A percentile compares a stretch with the other conserved stretches of the same genome.
Evolutionary conservation across 2,888 invertebrate genomes (phyloP).

Genomic region (Merodon equestris): DNA sequence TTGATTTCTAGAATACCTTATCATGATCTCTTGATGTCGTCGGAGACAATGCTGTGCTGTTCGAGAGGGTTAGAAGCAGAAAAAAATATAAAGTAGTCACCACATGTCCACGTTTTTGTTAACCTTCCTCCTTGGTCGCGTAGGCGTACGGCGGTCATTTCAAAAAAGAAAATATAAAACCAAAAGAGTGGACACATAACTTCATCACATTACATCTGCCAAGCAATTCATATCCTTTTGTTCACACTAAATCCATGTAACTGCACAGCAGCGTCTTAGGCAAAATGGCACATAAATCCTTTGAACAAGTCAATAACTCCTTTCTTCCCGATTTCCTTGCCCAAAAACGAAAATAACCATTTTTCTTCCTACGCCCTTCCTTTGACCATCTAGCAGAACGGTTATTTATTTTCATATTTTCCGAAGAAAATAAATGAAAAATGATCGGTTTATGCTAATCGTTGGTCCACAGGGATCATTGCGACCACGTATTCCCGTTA

Average conservation of each 20-base stretch:
- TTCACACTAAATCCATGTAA: conserved; percentile 3
- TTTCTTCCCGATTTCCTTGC: too few relatives aligned
- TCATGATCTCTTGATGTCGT: too few relatives aligned
- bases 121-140: too few relatives aligned
- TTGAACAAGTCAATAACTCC: conserved; percentile 16
- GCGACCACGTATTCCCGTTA: conserved; percentile 53
- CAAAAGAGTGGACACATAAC: not conserved
- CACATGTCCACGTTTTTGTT: too few relatives aligned
- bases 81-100: too few relatives aligned
- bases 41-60: too few relatives aligned
- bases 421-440: conserved; percentile 60
- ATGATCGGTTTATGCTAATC: conserved; percentile 63
- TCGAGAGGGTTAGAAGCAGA: too few relatives aligned
- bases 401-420: conserved; percentile 63
- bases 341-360: conserved; percentile 15
- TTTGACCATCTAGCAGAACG: conserved; percentile 30
- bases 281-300: conserved; percentile 24
- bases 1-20: too few relatives aligned
- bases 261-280: conserved; percentile 9
- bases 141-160: too few relatives aligned
- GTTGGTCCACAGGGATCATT: conserved; percentile 31
- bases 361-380: conserved; percentile 44
- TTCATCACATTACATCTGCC: conserved; percentile 23
- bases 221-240: conserved; percentile 2
- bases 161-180: too few relatives aligned